Evolutionary conservation across 1,140 invertebrate genomes (phyloP).

Genomic region (Notospermus geniculatus): DNA sequence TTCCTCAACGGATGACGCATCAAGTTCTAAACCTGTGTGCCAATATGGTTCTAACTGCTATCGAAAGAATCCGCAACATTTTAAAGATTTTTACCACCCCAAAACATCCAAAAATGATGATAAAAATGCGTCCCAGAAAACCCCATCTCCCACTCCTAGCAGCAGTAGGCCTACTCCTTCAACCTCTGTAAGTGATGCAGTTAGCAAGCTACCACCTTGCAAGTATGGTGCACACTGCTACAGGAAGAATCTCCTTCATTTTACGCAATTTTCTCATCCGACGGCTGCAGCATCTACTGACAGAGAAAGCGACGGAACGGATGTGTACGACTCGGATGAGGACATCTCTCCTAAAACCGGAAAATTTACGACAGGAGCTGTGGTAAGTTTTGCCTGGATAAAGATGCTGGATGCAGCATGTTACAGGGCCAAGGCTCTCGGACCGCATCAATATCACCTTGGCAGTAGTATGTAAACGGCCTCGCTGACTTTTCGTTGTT

Average conservation of each 20-base stretch:
- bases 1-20: no score
- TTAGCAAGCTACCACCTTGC: constrained; percentile 27
- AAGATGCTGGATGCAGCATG: no score
- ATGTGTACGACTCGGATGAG: constrained; percentile 24
- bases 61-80: constrained; percentile 33
- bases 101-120: constrained; percentile 16
- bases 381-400: no score
- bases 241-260: constrained; percentile 40
- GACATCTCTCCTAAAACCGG: no score
- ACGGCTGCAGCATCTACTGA: constrained; percentile 8
- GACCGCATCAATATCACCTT: no score
- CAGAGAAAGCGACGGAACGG: constrained; percentile 19
- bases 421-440: no score
- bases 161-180: neutral
- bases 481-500: no score
- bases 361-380: neutral
- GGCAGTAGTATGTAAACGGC: no score
- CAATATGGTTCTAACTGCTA: constrained; percentile 34
- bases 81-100: constrained; percentile 30
- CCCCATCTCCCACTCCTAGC: no score
- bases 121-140: neutral
- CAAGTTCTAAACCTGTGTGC: constrained; percentile 18
- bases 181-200: neutral
- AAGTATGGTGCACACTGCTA: constrained; percentile 39
- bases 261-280: constrained; percentile 38